Conservation (phyloP, 2,888 invertebrate genomes). For the Zygaena filipendulae region DNA sequence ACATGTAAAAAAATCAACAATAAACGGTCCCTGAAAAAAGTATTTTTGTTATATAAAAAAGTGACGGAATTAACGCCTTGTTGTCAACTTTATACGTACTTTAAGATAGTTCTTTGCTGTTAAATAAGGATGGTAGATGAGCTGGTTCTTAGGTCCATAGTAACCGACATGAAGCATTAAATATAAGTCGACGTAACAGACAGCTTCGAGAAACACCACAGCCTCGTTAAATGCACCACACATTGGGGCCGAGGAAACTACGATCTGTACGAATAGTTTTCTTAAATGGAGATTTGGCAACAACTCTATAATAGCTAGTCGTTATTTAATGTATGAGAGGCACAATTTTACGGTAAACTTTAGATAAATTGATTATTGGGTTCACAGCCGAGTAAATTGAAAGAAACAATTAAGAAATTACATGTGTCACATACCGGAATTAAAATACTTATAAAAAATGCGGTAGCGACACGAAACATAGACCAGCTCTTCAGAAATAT, state of each 20-base stretch:
- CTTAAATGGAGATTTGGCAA: no score
- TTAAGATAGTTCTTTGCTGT: conserved; percentile 57
- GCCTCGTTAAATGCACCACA: conserved; percentile 32
- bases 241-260: conserved; percentile 46
- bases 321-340: no score
- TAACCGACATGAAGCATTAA: conserved; percentile 62
- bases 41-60: neutral
- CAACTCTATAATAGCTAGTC: no score
- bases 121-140: conserved; percentile 62
- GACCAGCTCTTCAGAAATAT: conserved; percentile 48
- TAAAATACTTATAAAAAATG: conserved; percentile 40
- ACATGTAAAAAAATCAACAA: conserved; percentile 49
- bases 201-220: conserved; percentile 38
- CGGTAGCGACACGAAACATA: conserved; percentile 31
- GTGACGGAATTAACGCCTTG: neutral
- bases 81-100: conserved; percentile 22
- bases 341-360: no score
- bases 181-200: conserved; percentile 59
- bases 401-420: no score
- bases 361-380: no score
- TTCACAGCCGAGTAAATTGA: no score
- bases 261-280: conserved; percentile 39
- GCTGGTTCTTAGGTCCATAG: conserved; percentile 54
- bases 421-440: conserved; percentile 53
- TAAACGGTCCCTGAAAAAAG: conserved; percentile 42